Evolutionary conservation across 1,140 invertebrate species (phyloP), one percentile per base, ranked within the genome.

Genomic region (Oreohelix idahoensis): DNA sequence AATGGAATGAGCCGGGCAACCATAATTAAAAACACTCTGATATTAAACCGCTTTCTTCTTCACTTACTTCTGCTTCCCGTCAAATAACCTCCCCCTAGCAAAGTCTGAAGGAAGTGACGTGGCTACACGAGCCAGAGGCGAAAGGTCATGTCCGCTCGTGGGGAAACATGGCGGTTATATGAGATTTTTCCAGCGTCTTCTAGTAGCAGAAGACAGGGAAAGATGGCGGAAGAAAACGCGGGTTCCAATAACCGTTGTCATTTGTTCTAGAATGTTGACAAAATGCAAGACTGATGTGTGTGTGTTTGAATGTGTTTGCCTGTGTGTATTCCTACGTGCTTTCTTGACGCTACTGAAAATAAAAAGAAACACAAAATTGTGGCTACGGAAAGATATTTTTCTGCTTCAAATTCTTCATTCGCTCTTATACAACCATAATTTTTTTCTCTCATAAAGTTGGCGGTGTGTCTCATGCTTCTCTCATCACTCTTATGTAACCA

Each of bases 261-360:
- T 66, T 66, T 66, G 63, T 66, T 66, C 29, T 32, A 32, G n/a
- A 32, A 32, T 66, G 63, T 66, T 66, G 63, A 66, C 63, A 66
- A 5, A 23, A 66, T 66, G 63, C 63, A 66, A 66, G 63, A 66
- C 63, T 29, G 20, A 66, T 66, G 63, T 66, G n/a, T 66, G 63
- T 20, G 53, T 4, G 53, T 20, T 10, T 58, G 53, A n/a, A n/a
- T n/a, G n/a, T n/a, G n/a, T n/a, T n/a, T n/a, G n/a, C n/a, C n/a
- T n/a, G n/a, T n/a, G n/a, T n/a, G n/a, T n/a, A n/a, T n/a, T n/a
- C n/a, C n/a, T n/a, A n/a, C n/a, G n/a, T n/a, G n/a, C n/a, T n/a
- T n/a, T n/a, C n/a, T n/a, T n/a, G n/a, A n/a, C n/a, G n/a, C n/a
- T n/a, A n/a, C n/a, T n/a, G n/a, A n/a, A n/a, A n/a, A n/a, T n/a